These are phyloP conservation scores for Lycaon pictus DNA, from an alignment of 2,113 vertebrate genomes.

Conservation along the genomic window DNA sequence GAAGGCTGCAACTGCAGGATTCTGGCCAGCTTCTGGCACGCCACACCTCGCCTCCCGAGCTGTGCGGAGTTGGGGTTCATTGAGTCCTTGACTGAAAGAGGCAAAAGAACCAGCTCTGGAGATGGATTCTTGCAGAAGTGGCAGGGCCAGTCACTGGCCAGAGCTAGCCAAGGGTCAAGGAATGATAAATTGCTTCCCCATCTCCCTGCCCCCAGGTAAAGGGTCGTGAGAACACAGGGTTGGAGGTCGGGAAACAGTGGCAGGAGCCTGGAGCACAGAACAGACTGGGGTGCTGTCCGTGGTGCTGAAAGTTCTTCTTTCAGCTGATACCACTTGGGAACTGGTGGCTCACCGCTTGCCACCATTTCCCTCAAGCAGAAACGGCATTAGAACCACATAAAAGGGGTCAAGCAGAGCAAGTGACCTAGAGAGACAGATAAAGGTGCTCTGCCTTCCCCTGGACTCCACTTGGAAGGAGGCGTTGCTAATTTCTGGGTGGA, in stretches of 20 bases:
- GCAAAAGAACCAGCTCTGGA: not conserved
- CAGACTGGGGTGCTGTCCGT: not conserved
- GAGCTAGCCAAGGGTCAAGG: not conserved
- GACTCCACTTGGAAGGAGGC: not conserved
- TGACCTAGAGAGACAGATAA: not conserved
- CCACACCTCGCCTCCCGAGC: not conserved
- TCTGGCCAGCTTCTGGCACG: not conserved
- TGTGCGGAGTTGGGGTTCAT: not conserved
- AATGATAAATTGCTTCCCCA: not conserved
- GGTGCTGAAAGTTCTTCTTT: not conserved
- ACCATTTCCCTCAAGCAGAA: not conserved
- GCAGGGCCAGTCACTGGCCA: not conserved
- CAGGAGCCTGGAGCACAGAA: not conserved
- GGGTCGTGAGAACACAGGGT: not conserved
- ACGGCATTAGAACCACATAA: not conserved
- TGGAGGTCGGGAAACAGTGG: not conserved
- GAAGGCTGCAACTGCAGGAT: not conserved
- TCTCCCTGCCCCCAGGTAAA: not conserved
- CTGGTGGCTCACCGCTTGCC: not conserved
- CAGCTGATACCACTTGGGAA: not conserved
- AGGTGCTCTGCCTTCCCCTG: not conserved
- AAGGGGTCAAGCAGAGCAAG: not conserved
- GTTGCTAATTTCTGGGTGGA: not conserved
- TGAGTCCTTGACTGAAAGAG: not conserved
- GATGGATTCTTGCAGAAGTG: not conserved